Conservation (phyloP, 2,113 vertebrate species). For the Polyodon spathula region DNA sequence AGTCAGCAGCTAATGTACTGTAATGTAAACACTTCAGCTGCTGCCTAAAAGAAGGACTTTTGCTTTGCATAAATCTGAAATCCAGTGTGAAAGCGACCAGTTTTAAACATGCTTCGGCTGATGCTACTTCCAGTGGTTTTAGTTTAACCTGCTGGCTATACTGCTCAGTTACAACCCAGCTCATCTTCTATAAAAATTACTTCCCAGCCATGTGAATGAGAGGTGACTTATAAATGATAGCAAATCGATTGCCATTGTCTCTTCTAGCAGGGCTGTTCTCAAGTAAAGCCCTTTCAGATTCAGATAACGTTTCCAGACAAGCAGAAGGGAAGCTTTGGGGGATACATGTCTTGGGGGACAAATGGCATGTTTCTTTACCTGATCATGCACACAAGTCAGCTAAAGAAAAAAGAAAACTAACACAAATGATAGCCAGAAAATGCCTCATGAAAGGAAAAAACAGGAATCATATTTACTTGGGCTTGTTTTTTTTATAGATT, state of each 20-base stretch:
- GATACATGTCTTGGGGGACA: not conserved
- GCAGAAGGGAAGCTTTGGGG: not conserved
- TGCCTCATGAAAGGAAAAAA: no score
- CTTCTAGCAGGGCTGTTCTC: not conserved
- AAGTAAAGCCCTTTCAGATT: not conserved
- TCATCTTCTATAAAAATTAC: not conserved
- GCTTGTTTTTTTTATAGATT: no score
- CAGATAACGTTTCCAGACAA: not conserved
- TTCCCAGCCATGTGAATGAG: not conserved
- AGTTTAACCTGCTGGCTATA: not conserved
- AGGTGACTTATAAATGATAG: not conserved
- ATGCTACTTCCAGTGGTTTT: not conserved
- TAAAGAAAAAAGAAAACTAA: no score
- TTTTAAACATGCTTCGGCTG: not conserved
- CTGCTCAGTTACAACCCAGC: constrained; percentile 3
- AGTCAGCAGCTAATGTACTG: not conserved
- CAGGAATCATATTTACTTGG: no score
- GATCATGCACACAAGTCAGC: no score
- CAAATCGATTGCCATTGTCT: not conserved
- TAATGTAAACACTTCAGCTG: not conserved
- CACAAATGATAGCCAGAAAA: no score
- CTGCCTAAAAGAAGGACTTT: not conserved
- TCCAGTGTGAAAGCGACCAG: not conserved
- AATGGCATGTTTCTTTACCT: not conserved
- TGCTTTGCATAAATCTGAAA: not conserved